Conservation (phyloP, 1,140 invertebrate species). For the Nixonia krombeini region DNA sequence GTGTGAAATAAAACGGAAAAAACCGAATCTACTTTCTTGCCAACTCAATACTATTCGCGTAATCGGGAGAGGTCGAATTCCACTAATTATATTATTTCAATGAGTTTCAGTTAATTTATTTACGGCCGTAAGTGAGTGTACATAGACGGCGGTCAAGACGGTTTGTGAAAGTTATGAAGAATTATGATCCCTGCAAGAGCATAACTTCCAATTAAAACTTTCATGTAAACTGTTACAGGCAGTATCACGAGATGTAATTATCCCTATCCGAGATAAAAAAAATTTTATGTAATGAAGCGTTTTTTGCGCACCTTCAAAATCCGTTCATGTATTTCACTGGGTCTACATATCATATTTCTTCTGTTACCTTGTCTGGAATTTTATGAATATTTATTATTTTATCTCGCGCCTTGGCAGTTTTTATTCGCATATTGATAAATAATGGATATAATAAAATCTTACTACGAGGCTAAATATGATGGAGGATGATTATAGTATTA, state of each 20-base stretch:
- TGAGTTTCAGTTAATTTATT: background rate
- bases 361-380: constrained; percentile 1
- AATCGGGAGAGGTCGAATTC: too few relatives aligned
- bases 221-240: constrained; percentile 4
- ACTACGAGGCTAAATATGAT: too few relatives aligned
- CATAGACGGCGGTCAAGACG: background rate
- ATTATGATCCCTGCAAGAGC: constrained; percentile 2
- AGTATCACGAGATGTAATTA: constrained; percentile 5
- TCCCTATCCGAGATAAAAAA: constrained; percentile 11
- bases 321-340: constrained; percentile 6
- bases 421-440: too few relatives aligned
- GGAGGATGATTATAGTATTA: too few relatives aligned
- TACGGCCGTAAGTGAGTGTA: background rate
- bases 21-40: too few relatives aligned
- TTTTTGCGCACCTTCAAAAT: too few relatives aligned
- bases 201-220: constrained; percentile 16
- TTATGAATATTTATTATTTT: constrained; percentile 14
- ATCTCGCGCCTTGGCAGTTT: too few relatives aligned
- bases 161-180: constrained; percentile 11
- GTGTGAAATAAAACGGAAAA: too few relatives aligned
- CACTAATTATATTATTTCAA: too few relatives aligned
- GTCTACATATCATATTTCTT: constrained; percentile 25
- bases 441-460: too few relatives aligned
- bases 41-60: too few relatives aligned
- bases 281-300: constrained; percentile 10